Evolutionary conservation across 2,888 invertebrate species (phyloP), one percentile per base, ranked within the genome.

Genomic region (Actias luna): DNA sequence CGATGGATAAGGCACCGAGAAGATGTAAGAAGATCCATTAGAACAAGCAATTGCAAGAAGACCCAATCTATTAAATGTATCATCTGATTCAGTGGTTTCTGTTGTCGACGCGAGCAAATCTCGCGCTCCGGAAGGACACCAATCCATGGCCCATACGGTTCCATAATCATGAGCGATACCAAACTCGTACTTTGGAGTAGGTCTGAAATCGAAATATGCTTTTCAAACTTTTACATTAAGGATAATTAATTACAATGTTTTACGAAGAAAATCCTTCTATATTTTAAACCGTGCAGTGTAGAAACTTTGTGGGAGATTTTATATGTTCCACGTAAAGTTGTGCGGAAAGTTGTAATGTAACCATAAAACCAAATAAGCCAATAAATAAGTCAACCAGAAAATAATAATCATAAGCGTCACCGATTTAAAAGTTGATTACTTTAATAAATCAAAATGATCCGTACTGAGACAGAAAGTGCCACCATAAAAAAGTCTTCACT

Each of bases 101-200:
- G 58, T 62, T 0, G 61, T 61, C 5, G 59, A 66, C 16, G 58
- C 35, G 35, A 39, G 73, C 58, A 61, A 35, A 0, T 94, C 94
- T 68, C 94, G 94, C 65, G 94, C 94, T 12, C 96, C 96, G 0
- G 95, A 95, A 7, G 96, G 96, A 81, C 96, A 97, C 96, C 96
- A 97, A 72, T 94, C 94, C 85, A 96, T 85, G 31, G 93, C 91
- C 95, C 95, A 96, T 25, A 95, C 87, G 0, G 94, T 93, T 12
- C 96, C 96, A 69, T 86, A 93, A 36, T 94, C 90, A 72, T 95
- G 94, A 1, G 93, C 94, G 65, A 96, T 78, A 4, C 93, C 94
- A 64, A 95, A 92, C 14, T 87, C 91, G 58, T 96, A 83, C 52
- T 78, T 70, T 3, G 89, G 87, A 5, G 60, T 3, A 0, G 60